Evolutionary conservation across 2,888 invertebrate species (phyloP).

Genomic region (Hydrotaea cyrtoneurina): DNA sequence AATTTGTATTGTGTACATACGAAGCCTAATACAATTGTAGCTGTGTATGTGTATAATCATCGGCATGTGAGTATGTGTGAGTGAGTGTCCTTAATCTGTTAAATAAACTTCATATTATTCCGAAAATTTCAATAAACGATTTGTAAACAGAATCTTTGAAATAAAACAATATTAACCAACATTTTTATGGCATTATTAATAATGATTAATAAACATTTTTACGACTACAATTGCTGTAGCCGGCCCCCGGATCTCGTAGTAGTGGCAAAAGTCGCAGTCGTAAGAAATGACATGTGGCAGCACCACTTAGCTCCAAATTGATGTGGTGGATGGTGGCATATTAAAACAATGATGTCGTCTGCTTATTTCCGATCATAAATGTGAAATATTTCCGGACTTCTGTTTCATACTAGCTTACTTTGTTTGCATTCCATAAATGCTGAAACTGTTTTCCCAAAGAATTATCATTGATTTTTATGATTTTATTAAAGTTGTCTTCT

Average conservation of each 20-base stretch:
- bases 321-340: neutral
- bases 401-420: neutral
- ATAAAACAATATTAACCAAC: conserved; percentile 61
- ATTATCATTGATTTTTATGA: neutral
- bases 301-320: no score
- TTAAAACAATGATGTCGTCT: neutral
- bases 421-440: conserved; percentile 13
- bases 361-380: no score
- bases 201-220: conserved; percentile 57
- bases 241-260: no score
- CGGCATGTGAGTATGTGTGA: conserved; percentile 17
- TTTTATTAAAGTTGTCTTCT: neutral
- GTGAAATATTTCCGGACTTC: neutral
- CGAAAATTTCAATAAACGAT: conserved; percentile 63
- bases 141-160: conserved; percentile 61
- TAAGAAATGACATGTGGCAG: no score
- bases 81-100: conserved; percentile 45
- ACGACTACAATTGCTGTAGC: neutral
- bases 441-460: neutral
- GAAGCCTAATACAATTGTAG: neutral
- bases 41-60: neutral
- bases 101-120: conserved; percentile 60
- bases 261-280: no score
- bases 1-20: neutral
- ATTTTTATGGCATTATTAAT: conserved; percentile 59